phyloP scores from a whole-genome alignment of 2,113 vertebrate species.

The Chamaetylas fuelleborni region DNA sequence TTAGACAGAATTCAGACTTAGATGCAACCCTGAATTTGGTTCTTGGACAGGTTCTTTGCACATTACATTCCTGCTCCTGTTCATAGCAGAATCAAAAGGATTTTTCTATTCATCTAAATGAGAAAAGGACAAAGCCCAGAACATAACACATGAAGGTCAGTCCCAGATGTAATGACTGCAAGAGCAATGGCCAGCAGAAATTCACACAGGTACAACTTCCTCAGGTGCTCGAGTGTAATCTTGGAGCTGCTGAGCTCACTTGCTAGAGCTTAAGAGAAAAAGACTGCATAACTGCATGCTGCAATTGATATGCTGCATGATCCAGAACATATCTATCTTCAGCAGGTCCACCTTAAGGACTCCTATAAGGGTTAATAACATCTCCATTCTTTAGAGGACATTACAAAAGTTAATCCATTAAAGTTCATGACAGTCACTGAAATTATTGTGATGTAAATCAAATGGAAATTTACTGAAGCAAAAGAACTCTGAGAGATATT shows the following conservation, averaged over 20 bases:
- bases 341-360: neutral
- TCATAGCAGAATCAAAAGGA: neutral
- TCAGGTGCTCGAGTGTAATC: neutral
- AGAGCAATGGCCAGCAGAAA: neutral
- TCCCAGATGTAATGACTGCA: neutral
- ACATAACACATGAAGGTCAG: neutral
- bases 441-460: neutral
- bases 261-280: neutral
- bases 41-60: neutral
- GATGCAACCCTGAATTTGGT: neutral
- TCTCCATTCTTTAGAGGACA: neutral
- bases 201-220: neutral
- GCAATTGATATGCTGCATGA: neutral
- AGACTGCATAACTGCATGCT: neutral
- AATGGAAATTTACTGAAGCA: slow-evolving; percentile 24
- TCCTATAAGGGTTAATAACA: neutral
- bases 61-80: neutral
- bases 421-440: neutral
- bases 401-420: neutral
- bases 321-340: neutral
- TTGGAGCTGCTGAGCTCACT: neutral
- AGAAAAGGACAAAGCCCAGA: neutral
- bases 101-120: neutral
- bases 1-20: neutral
- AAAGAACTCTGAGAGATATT: neutral